Percentiles rank a stretch among this genome's conserved stretches.
Conservation (phyloP, 2,113 vertebrate genomes). For the Podocnemis expansa region DNA sequence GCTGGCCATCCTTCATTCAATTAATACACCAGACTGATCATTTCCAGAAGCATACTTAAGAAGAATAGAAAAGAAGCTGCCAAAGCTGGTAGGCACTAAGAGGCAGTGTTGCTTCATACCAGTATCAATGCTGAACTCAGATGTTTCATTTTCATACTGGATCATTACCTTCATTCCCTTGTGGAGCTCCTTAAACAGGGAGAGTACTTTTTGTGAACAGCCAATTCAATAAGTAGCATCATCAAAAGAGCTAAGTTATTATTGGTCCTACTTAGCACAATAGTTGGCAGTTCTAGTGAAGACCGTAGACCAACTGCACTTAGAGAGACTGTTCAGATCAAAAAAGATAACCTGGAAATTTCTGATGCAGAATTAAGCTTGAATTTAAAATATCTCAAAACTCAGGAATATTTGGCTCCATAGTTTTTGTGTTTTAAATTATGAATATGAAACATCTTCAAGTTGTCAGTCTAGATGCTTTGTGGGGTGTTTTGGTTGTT, state of each 20-base stretch:
- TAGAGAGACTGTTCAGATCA: neutral
- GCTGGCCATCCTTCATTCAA: too few relatives aligned
- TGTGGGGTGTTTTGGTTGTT: conserved; percentile 28
- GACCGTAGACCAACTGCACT: neutral
- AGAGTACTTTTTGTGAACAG: too few relatives aligned
- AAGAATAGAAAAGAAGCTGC: too few relatives aligned
- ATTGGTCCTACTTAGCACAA: conserved; percentile 6
- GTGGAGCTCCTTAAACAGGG: too few relatives aligned
- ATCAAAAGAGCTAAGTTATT: conserved; percentile 22
- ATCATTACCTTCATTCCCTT: too few relatives aligned
- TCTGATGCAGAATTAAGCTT: neutral
- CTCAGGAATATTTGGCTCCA: conserved; percentile 28
- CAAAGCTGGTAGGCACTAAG: too few relatives aligned
- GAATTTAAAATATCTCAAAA: neutral
- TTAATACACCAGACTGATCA: too few relatives aligned
- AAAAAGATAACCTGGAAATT: neutral
- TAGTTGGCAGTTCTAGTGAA: neutral
- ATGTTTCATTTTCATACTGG: too few relatives aligned
- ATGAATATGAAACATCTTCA: conserved; percentile 73
- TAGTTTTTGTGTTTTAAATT: conserved; percentile 53
- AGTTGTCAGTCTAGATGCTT: conserved; percentile 66
- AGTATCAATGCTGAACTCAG: too few relatives aligned
- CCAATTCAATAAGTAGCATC: neutral
- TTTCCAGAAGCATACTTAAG: too few relatives aligned
- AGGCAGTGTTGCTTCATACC: too few relatives aligned